A percentile compares a stretch with the other conserved stretches of the same genome.
Conservation (phyloP, 2,797 vertebrate genomes). For the Poeciliopsis paucimaculata region DNA sequence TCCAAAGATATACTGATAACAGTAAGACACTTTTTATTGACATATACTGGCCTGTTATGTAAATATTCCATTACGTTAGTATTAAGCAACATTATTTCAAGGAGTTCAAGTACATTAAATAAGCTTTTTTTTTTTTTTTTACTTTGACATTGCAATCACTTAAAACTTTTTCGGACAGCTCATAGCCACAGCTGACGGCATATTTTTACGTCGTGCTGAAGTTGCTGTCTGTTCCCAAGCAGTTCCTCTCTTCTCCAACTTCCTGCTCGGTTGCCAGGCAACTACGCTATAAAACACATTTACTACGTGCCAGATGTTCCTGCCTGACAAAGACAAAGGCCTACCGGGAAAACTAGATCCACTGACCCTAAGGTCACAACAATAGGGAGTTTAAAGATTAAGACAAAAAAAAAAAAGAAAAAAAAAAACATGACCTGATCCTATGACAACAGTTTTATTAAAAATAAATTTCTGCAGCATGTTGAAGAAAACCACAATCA, state of each 20-base stretch:
- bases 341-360: conserved; percentile 33
- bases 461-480: conserved; percentile 11
- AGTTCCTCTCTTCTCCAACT: conserved; percentile 7
- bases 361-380: conserved; percentile 24
- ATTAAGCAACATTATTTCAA: background rate
- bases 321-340: conserved; percentile 44
- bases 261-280: conserved; percentile 57
- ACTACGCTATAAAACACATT: conserved; percentile 59
- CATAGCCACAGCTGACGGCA: conserved; percentile 20
- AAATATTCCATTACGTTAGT: background rate
- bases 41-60: background rate
- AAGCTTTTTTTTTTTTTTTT: background rate
- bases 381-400: conserved; percentile 15
- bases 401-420: conserved; percentile 26
- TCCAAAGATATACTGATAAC: background rate
- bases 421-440: conserved; percentile 15
- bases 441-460: background rate
- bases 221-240: conserved; percentile 21
- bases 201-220: conserved; percentile 23
- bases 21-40: background rate
- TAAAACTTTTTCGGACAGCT: conserved; percentile 9
- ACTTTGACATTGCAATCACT: background rate
- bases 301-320: conserved; percentile 56
- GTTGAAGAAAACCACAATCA: conserved; percentile 10
- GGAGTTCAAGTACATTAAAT: background rate